A percentile compares a stretch with the other conserved stretches of the same genome.
These are phyloP conservation scores for Cacoxenus indagator DNA, from an alignment of 2,888 invertebrate genomes.

Conservation along the genomic window DNA sequence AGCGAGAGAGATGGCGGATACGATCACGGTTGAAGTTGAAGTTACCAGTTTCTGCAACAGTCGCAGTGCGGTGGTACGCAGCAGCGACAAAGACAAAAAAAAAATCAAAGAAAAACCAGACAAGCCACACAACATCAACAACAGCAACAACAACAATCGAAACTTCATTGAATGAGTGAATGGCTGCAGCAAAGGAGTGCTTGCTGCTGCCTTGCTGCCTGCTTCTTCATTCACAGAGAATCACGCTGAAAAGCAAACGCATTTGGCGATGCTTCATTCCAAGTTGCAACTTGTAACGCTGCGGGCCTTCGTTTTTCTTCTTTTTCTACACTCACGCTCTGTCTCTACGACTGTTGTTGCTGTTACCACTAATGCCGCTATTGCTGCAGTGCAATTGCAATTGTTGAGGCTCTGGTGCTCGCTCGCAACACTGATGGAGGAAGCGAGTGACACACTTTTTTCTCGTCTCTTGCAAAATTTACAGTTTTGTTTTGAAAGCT, in stretches of 20 bases:
- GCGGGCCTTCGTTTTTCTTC: constrained; percentile 1
- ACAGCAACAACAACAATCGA: neutral
- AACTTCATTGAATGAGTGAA: neutral
- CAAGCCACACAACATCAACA: neutral
- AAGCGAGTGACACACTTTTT: constrained; percentile 48
- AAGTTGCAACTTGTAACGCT: constrained; percentile 14
- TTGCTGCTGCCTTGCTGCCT: neutral
- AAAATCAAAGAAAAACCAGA: neutral
- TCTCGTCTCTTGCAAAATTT: constrained; percentile 26
- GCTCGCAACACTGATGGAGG: constrained; percentile 25
- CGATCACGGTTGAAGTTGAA: neutral
- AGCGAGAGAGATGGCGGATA: neutral
- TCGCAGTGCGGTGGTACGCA: neutral
- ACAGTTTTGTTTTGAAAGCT: constrained; percentile 31
- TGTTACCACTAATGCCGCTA: constrained; percentile 29
- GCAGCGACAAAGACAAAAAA: neutral
- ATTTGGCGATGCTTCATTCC: constrained; percentile 21
- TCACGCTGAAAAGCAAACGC: constrained; percentile 1
- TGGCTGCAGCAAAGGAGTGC: neutral
- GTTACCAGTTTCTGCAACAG: constrained; percentile 14
- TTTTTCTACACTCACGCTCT: neutral
- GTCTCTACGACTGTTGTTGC: constrained; percentile 13
- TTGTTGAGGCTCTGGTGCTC: too few relatives aligned
- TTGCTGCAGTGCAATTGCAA: too few relatives aligned
- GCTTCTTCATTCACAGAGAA: constrained; percentile 18